These are phyloP conservation scores for Diachasmimorpha longicaudata DNA, from an alignment of 1,140 invertebrate genomes.

Conservation along the genomic window DNA sequence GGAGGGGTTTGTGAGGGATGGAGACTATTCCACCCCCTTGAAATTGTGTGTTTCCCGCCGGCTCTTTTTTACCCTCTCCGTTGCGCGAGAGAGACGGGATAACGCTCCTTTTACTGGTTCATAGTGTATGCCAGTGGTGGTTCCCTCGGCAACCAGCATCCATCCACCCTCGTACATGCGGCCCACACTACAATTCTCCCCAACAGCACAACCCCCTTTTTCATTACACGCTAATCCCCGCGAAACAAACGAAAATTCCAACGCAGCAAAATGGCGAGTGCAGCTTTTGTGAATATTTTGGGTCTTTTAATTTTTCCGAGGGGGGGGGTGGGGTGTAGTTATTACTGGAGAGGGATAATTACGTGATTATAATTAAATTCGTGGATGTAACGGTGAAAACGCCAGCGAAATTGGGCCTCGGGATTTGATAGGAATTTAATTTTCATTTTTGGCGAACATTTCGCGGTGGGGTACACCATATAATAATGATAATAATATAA, in stretches of 20 bases:
- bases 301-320: slow-evolving; percentile 62
- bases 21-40: background rate
- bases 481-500: no score
- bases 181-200: background rate
- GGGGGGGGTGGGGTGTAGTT: slow-evolving; percentile 68
- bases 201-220: background rate
- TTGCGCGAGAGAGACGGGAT: background rate
- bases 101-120: slow-evolving; percentile 45
- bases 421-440: no score
- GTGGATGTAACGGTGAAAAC: no score
- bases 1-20: background rate
- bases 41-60: background rate
- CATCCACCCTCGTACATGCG: slow-evolving; percentile 5
- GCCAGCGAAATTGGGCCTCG: no score
- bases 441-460: no score
- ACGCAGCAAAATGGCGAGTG: slow-evolving; percentile 49
- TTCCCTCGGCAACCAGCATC: slow-evolving; percentile 41
- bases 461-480: no score
- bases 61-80: background rate
- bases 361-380: no score
- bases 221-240: slow-evolving; percentile 41
- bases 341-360: no score
- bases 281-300: background rate
- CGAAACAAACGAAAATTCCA: slow-evolving; percentile 54
- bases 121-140: slow-evolving; percentile 38